Evolutionary conservation across 2,797 vertebrate species (phyloP).

Genomic region (Myotis findleyi): DNA sequence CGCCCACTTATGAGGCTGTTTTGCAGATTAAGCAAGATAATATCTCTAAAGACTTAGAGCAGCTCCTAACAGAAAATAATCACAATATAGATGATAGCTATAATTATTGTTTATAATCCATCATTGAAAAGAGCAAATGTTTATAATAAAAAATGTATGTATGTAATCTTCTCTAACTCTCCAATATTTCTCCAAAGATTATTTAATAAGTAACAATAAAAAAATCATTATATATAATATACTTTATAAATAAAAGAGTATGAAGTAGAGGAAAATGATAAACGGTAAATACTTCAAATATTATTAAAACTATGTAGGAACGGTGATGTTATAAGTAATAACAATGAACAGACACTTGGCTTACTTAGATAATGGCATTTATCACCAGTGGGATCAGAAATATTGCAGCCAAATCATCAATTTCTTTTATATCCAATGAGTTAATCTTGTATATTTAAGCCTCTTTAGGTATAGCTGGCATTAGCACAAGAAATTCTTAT

Average conservation of each 20-base stretch:
- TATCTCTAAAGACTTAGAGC: neutral
- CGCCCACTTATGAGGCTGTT: neutral
- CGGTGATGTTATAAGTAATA: neutral
- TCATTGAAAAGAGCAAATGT: neutral
- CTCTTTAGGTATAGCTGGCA: neutral
- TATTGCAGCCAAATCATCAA: neutral
- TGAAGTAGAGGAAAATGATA: neutral
- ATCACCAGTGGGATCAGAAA: neutral
- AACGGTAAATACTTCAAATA: neutral
- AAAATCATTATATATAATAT: neutral
- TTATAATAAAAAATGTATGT: neutral
- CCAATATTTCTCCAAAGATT: neutral
- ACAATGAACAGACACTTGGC: neutral
- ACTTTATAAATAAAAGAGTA: neutral
- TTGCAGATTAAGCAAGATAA: neutral
- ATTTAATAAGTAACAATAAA: neutral
- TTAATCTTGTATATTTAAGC: neutral
- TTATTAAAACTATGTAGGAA: neutral
- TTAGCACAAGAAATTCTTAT: slow-evolving; percentile 5
- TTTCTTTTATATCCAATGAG: neutral
- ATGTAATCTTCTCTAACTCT: neutral
- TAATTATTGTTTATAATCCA: neutral
- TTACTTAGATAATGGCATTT: neutral
- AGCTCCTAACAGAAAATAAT: neutral
- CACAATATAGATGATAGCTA: neutral